Conservation (phyloP, 2,113 vertebrate genomes). For the Hiodon tergisus region DNA sequence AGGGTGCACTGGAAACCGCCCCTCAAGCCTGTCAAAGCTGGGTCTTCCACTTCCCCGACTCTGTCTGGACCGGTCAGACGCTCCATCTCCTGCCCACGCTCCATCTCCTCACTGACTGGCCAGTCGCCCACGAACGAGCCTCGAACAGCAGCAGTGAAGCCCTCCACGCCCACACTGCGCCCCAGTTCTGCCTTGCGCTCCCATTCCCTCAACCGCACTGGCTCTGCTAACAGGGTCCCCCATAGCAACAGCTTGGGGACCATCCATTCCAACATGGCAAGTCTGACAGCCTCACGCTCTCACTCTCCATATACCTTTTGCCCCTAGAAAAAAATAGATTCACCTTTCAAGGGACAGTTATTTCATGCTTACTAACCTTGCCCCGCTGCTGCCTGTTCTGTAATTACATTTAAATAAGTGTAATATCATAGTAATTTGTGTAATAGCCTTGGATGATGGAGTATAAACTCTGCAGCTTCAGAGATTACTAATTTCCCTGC, state of each 20-base stretch:
- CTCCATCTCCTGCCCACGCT: constrained; percentile 92
- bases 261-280: constrained; percentile 73
- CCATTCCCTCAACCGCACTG: constrained; percentile 83
- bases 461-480: background rate
- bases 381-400: background rate
- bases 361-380: constrained; percentile 1
- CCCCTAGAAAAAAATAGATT: background rate
- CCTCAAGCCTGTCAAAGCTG: constrained; percentile 57
- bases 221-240: constrained; percentile 66
- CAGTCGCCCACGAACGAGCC: constrained; percentile 66
- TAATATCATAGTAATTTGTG: constrained; percentile 3
- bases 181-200: constrained; percentile 72
- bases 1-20: constrained; percentile 66
- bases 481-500: constrained; percentile 14
- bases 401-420: constrained; percentile 4
- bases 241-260: constrained; percentile 68
- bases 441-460: background rate
- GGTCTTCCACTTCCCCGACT: constrained; percentile 56
- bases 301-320: background rate
- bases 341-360: background rate
- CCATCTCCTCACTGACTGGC: constrained; percentile 73
- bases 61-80: constrained; percentile 77
- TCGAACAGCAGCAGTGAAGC: constrained; percentile 65
- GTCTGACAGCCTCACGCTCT: constrained; percentile 39
- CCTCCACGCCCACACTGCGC: constrained; percentile 57